A percentile compares a stretch with the other conserved stretches of the same genome.
Evolutionary conservation across 2,888 invertebrate species (phyloP).

Genomic region (Drosophila siamana): DNA sequence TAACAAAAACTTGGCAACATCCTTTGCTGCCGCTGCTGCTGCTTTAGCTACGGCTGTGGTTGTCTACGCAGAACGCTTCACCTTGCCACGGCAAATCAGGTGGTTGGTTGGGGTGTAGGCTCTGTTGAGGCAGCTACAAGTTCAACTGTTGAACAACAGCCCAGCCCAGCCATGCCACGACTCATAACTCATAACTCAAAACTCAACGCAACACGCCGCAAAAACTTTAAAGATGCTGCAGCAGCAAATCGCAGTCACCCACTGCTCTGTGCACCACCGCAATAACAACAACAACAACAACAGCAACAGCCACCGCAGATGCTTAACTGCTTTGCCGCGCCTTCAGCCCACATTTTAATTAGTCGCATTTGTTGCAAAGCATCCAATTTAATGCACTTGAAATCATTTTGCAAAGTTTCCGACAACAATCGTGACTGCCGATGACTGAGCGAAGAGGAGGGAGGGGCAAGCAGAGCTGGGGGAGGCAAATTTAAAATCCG

Average conservation of each 20-base stretch:
- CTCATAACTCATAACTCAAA: conserved; percentile 54
- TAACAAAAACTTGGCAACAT: conserved; percentile 51
- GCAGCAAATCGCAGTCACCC: conserved; percentile 9
- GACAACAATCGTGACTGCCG: conserved; percentile 42
- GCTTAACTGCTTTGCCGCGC: conserved; percentile 43
- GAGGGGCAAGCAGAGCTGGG: neutral
- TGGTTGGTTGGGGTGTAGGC: conserved; percentile 14
- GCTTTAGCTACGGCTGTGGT: conserved; percentile 26
- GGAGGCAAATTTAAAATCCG: conserved; percentile 30
- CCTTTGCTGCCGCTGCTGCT: neutral
- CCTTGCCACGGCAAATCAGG: conserved; percentile 18
- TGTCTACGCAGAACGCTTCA: conserved; percentile 40
- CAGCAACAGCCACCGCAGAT: neutral
- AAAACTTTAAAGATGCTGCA: conserved; percentile 57
- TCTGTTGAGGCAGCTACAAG: conserved; percentile 9
- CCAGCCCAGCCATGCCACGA: conserved; percentile 22
- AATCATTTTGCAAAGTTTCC: conserved; percentile 70
- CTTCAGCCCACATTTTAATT: conserved; percentile 71
- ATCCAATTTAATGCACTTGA: conserved; percentile 79
- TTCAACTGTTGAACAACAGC: conserved; percentile 41
- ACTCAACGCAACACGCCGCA: conserved; percentile 59
- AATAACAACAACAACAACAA: conserved; percentile 1
- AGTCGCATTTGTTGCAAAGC: conserved; percentile 78
- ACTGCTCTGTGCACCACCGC: conserved; percentile 6
- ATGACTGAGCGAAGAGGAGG: neutral